Conservation (phyloP, 2,113 vertebrate species). For the Sander lucioperca region DNA sequence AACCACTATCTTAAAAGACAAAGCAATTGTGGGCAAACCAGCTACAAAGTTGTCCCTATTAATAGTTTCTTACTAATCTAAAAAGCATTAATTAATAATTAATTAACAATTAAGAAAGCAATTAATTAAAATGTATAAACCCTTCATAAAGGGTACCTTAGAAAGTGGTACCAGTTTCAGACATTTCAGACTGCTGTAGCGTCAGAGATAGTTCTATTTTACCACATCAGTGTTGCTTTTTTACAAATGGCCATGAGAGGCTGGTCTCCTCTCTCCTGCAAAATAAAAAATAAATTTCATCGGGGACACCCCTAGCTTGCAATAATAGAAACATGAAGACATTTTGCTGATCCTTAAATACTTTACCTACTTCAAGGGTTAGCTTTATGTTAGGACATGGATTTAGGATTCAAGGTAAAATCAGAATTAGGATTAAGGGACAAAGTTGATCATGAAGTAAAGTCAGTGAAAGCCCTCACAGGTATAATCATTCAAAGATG, state of each 20-base stretch:
- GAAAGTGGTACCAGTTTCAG: not conserved
- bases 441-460: not conserved
- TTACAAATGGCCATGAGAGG: constrained; percentile 29
- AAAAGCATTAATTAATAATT: not conserved
- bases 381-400: not conserved
- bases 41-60: not conserved
- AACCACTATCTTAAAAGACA: not conserved
- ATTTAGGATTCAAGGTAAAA: not conserved
- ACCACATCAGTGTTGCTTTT: constrained; percentile 27
- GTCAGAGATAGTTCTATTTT: constrained; percentile 11
- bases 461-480: not conserved
- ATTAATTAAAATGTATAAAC: not conserved
- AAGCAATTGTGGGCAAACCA: not conserved
- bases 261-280: constrained; percentile 33
- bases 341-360: not conserved
- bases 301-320: not conserved
- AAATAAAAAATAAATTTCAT: constrained; percentile 47
- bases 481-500: constrained; percentile 26
- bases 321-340: constrained; percentile 11
- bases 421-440: not conserved
- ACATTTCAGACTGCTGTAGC: not conserved
- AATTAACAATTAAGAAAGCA: not conserved
- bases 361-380: not conserved
- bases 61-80: not conserved
- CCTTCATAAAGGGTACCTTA: not conserved